Conservation (phyloP, 2,888 invertebrate species). For the Synanthedon tipuliformis region DNA sequence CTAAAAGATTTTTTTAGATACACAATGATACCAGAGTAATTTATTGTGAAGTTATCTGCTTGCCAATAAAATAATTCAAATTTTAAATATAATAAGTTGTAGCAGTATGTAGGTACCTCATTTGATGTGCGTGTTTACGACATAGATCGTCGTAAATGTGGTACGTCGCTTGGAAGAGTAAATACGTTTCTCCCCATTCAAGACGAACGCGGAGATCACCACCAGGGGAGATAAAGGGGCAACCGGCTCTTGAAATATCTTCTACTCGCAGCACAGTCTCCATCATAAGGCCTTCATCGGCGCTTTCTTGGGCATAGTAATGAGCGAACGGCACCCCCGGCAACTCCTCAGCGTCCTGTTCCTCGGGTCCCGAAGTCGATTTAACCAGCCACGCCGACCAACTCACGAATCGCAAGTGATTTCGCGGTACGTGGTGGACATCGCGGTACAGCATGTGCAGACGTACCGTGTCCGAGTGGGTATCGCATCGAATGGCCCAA, state of each 20-base stretch:
- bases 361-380: conserved; percentile 53
- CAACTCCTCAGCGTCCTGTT: conserved; percentile 74
- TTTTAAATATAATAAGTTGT: too few relatives aligned
- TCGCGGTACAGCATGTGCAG: conserved; percentile 81
- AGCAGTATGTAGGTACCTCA: conserved; percentile 69
- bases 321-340: conserved; percentile 81
- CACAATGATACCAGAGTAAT: too few relatives aligned
- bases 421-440: conserved; percentile 81
- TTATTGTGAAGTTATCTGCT: too few relatives aligned
- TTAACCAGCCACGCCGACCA: conserved; percentile 77
- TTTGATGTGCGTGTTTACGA: conserved; percentile 83
- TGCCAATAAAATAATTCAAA: too few relatives aligned
- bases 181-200: conserved; percentile 85
- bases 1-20: too few relatives aligned
- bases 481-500: conserved; percentile 82
- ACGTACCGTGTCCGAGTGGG: conserved; percentile 80
- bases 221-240: conserved; percentile 78
- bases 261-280: conserved; percentile 81
- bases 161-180: conserved; percentile 84
- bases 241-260: conserved; percentile 76
- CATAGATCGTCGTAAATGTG: conserved; percentile 86
- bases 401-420: conserved; percentile 77
- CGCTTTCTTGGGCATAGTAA: conserved; percentile 83
- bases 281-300: conserved; percentile 85
- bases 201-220: conserved; percentile 81